Evolutionary conservation across 2,888 invertebrate genomes (phyloP), one percentile per base, ranked within the genome.

Genomic region (Girardia tigrina): DNA sequence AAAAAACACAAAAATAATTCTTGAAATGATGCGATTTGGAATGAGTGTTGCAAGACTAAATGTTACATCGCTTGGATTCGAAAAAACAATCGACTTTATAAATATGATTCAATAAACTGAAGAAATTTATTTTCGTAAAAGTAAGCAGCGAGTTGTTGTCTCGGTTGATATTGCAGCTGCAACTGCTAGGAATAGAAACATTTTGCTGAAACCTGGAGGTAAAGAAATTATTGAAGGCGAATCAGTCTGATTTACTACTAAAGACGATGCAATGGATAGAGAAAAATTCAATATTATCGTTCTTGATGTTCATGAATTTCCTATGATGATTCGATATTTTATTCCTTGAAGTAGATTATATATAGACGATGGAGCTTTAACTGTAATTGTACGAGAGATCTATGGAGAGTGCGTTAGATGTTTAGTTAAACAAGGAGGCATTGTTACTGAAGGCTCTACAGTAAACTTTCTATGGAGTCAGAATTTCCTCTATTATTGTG

Each of bases 401-500:
- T 8, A 16, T 29, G 29, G 29, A 12, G 42, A 73, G 20, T 8
- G 6, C 6, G 73, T 73, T 23, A 29, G 73, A 4, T 73, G 73
- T 73, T 20, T 73, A 29, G 73, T 73, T 16, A 42, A 73, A 42
- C 73, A 73, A 28, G 73, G 73, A 73, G 73, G 73, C 42, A 16
- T n/a, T n/a, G n/a, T n/a, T n/a, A n/a, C n/a, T n/a, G n/a, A n/a
- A n/a, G 36, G 36, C 16, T 36, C 36, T 12, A 36, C 36, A 12
- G 36, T 36, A 36, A 36, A 36, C 16, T 36, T 36, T 16, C 16
- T 36, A 36, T 36, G 36, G 36, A 36, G 36, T 36, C 36, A 36
- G 16, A 36, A 36, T 16, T 36, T 36, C 16, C 36, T 36, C 16
- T 16, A 36, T 12, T 16, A 36, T 36, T 36, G 36, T 36, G 8